Evolutionary conservation across 2,888 invertebrate species (phyloP).

Genomic region (Exephanes ischioxanthus): DNA sequence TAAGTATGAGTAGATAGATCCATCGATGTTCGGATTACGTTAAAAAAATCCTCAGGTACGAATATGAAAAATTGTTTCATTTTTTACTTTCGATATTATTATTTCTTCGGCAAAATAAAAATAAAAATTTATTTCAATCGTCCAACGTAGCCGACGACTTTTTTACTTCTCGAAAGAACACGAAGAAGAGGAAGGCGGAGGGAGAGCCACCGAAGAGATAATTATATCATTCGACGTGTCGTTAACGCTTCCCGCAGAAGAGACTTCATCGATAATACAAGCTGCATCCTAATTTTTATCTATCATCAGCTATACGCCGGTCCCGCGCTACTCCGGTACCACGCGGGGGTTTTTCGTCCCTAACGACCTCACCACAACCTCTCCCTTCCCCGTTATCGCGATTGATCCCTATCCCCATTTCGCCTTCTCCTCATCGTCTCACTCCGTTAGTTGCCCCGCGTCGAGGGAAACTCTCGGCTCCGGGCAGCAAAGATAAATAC

Average conservation of each 20-base stretch:
- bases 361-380: conserved; percentile 66
- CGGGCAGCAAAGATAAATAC: conserved; percentile 61
- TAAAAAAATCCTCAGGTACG: not conserved
- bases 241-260: conserved; percentile 64
- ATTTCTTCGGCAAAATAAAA: not conserved
- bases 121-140: not conserved
- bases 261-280: conserved; percentile 65
- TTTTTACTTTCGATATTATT: not conserved
- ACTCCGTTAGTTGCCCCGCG: conserved; percentile 41
- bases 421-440: conserved; percentile 45
- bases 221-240: conserved; percentile 67
- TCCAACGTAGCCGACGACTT: not conserved
- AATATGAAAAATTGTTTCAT: not conserved
- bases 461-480: conserved; percentile 59
- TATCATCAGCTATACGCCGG: conserved; percentile 61
- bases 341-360: conserved; percentile 58
- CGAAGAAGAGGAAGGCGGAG: not conserved
- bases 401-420: conserved; percentile 67
- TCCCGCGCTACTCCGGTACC: conserved; percentile 1
- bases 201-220: conserved; percentile 48
- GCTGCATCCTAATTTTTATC: conserved; percentile 69
- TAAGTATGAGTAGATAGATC: not conserved
- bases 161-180: conserved; percentile 15
- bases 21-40: not conserved
- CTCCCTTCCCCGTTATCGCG: conserved; percentile 61